Base-by-base conservation (phyloP, 2,797 vertebrate species). In the Oreonectes daqikongensis region DNA sequence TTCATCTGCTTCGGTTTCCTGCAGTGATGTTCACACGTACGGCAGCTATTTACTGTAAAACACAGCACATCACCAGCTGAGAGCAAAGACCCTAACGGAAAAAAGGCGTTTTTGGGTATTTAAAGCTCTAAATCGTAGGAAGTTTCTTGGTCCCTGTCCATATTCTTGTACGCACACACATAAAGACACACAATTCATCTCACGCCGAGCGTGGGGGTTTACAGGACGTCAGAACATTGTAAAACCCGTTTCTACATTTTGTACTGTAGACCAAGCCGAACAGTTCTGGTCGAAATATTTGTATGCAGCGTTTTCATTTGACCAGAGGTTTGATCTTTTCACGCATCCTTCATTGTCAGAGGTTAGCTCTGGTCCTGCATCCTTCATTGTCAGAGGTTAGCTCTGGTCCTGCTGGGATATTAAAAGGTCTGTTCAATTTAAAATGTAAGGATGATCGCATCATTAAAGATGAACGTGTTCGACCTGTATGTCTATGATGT, bases 381-480 rank as follows among this genome's bases (percentile, higher is more conserved):
- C n/a, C n/a, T n/a, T n/a, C n/a, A n/a, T n/a, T n/a, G n/a, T n/a
- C n/a, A 22, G 20, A 22, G 15, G 8, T 53, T 1, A 22, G 15
- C 20, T 22, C 50, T 10, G 9, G n/a, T 11, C 50, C 50, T 53
- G 20, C 20, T 22, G 50, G 50, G 50, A 53, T 53, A 53, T 10
- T 22, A 53, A 73, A 46, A 63, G 12, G 65, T 46, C 22, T 30
- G 32, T 20, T 74, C 32, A 72, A 75, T 72, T 69, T 75, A 53
- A 79, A 73, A 77, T 77, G 74, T 38, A 82, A 69, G 59, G 65
- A 68, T 71, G 71, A 82, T 66, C 73, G 53, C 32, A 60, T 30
- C 75, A 72, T 79, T 66, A 83, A 83, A 81, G 52, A 66, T 65
- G 7, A 77, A 77, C 69, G 67, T 42, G 35, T 76, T 70, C 73